These are phyloP conservation scores for Melieria crassipennis DNA, from an alignment of 2,888 invertebrate species.

Conservation along the genomic window DNA sequence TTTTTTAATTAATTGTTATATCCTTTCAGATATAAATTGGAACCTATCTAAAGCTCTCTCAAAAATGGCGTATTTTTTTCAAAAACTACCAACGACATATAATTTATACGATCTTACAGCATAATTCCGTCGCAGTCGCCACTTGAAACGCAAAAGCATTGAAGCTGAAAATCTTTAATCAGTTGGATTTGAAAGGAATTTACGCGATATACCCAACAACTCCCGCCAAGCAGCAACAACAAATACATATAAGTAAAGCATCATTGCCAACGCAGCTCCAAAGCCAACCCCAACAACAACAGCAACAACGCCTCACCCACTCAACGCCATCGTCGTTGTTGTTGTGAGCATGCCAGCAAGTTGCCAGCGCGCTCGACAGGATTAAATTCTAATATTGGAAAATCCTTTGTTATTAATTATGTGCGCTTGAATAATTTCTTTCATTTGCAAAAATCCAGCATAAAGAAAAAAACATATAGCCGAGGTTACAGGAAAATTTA, in stretches of 20 bases:
- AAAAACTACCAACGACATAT: too few relatives aligned
- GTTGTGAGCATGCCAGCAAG: constrained; percentile 13
- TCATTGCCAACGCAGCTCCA: neutral
- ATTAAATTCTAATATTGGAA: constrained; percentile 46
- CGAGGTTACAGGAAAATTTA: constrained; percentile 1
- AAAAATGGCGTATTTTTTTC: too few relatives aligned
- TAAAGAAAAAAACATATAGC: constrained; percentile 19
- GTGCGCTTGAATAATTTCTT: constrained; percentile 49
- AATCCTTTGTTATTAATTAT: constrained; percentile 51
- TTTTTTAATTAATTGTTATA: too few relatives aligned
- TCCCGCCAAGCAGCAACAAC: neutral
- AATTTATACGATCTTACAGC: too few relatives aligned
- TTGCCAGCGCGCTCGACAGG: constrained; percentile 37
- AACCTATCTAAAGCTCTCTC: too few relatives aligned
- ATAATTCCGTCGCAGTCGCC: neutral
- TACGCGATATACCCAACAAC: constrained; percentile 31
- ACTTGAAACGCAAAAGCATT: constrained; percentile 12
- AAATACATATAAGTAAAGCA: neutral
- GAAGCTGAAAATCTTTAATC: constrained; percentile 41
- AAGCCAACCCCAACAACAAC: constrained; percentile 3
- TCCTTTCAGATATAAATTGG: too few relatives aligned
- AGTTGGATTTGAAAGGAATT: constrained; percentile 38
- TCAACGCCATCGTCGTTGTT: neutral
- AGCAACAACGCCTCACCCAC: neutral
- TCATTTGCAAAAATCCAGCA: constrained; percentile 32